Conservation (phyloP, 2,888 invertebrate genomes). For the Falcaria lacertinaria region DNA sequence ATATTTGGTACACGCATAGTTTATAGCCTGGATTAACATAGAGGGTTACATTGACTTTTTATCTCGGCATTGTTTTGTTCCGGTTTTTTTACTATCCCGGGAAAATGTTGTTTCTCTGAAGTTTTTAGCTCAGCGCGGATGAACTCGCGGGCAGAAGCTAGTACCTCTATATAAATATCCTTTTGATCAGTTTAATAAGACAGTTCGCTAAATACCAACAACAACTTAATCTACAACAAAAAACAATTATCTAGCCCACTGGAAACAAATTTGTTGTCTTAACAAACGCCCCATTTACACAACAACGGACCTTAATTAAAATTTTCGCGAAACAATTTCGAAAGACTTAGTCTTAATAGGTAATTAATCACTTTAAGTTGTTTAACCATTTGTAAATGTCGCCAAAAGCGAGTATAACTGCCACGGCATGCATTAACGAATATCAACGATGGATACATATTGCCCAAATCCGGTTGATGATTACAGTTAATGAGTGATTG, state of each 20-base stretch:
- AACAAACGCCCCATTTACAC: background rate
- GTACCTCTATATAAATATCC: too few relatives aligned
- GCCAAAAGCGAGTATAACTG: background rate
- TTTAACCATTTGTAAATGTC: background rate
- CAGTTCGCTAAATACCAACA: too few relatives aligned
- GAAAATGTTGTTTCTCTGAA: too few relatives aligned
- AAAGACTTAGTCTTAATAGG: background rate
- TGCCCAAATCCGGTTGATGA: constrained; percentile 14
- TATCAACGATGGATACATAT: constrained; percentile 29
- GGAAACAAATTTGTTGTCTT: background rate
- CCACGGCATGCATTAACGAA: constrained; percentile 19
- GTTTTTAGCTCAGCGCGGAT: too few relatives aligned
- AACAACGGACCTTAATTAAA: background rate
- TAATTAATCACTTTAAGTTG: background rate
- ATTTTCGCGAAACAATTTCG: background rate
- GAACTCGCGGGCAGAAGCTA: too few relatives aligned
- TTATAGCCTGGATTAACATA: too few relatives aligned
- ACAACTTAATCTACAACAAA: too few relatives aligned
- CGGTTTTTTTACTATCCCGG: too few relatives aligned
- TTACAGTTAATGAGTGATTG: constrained; percentile 25
- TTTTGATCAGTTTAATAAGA: too few relatives aligned
- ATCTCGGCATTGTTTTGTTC: too few relatives aligned
- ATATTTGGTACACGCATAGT: too few relatives aligned
- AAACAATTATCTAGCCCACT: background rate
- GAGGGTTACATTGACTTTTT: too few relatives aligned